Base-by-base conservation (phyloP, 2,113 vertebrate genomes). In the Peromyscus polionotus region DNA sequence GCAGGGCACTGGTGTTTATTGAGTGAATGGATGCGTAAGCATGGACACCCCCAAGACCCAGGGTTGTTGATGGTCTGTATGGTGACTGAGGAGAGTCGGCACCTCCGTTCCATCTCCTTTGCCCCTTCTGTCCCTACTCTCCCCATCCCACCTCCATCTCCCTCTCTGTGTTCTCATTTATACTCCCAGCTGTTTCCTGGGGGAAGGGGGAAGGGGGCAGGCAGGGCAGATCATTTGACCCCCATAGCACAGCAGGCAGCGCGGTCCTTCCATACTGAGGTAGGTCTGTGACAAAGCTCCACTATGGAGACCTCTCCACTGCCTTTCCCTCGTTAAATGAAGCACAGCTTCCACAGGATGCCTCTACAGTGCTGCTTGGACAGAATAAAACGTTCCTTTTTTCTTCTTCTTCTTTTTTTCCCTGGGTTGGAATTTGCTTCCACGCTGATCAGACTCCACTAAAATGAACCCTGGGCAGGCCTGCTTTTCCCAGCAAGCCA, bases 351-450 rank as follows among this genome's bases (percentile, higher is more conserved):
- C 88, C 90, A 68, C 83, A 36, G 0, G 1, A 28, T 7, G 2
- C 61, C 42, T 86, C 33, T 17, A 31, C 13, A 31, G 80, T 31
- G 65, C 72, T 19, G 68, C 75, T 91, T 51, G 10, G 77, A 67
- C 76, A 42, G 59, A 51, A 42, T 7, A 22, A 95, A 87, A 92
- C 91, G 90, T 70, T 68, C 65, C 77, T 42, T 39, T 22, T 59
- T 14, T 22, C 77, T 39, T n/a, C 19, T 59, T 14, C 77, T 39
- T n/a, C 19, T 59, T 48, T 39, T 33, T 10, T 12, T 0, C n/a
- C 70, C 45, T n/a, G 39, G 73, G 39, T 73, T 87, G 96, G 96
- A 97, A 97, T 97, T 89, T 84, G 54, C 90, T 61, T 86, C 93
- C 65, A 12, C 79, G 88, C 96, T 86, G 68, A 54, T 65, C 92